These are phyloP conservation scores for Cremastobaeus sp. DNA, from an alignment of 2,888 invertebrate genomes.

Conservation along the genomic window DNA sequence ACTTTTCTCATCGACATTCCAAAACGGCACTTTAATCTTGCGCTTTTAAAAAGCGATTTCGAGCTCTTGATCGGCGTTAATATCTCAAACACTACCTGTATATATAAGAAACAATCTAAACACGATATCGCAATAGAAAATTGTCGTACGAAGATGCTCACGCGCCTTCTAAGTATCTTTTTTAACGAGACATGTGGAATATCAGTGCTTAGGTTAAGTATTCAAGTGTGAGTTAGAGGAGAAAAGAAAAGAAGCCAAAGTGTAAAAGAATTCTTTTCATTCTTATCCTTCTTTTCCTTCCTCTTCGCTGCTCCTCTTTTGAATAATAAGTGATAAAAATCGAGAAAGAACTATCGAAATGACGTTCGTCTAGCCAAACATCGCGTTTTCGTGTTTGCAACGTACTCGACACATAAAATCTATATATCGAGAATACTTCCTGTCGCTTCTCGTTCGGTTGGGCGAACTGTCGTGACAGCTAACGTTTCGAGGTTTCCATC, in stretches of 20 bases:
- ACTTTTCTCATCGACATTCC: constrained; percentile 46
- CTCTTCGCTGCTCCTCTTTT: constrained; percentile 22
- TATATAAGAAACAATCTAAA: constrained; percentile 51
- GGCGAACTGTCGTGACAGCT: constrained; percentile 17
- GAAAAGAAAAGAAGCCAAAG: constrained; percentile 3
- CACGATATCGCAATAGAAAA: constrained; percentile 71
- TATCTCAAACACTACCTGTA: constrained; percentile 46
- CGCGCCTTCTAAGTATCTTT: constrained; percentile 63
- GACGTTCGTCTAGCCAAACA: constrained; percentile 22
- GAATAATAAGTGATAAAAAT: constrained; percentile 16
- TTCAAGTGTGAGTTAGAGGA: constrained; percentile 22
- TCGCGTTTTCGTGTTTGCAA: not conserved
- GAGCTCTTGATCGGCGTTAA: constrained; percentile 21
- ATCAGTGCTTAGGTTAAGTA: constrained; percentile 48
- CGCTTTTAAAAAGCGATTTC: constrained; percentile 18
- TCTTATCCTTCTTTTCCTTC: constrained; percentile 18
- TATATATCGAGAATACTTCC: not conserved
- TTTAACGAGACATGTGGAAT: constrained; percentile 48
- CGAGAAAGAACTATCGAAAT: constrained; percentile 28
- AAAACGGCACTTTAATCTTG: constrained; percentile 23
- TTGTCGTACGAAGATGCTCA: constrained; percentile 67
- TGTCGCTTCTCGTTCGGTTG: constrained; percentile 14
- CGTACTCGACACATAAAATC: not conserved
- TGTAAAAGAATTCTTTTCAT: constrained; percentile 16
- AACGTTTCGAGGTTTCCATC: constrained; percentile 72